These are phyloP conservation scores for Cartodere bifasciata DNA, from an alignment of 2,888 invertebrate species.

Conservation along the genomic window DNA sequence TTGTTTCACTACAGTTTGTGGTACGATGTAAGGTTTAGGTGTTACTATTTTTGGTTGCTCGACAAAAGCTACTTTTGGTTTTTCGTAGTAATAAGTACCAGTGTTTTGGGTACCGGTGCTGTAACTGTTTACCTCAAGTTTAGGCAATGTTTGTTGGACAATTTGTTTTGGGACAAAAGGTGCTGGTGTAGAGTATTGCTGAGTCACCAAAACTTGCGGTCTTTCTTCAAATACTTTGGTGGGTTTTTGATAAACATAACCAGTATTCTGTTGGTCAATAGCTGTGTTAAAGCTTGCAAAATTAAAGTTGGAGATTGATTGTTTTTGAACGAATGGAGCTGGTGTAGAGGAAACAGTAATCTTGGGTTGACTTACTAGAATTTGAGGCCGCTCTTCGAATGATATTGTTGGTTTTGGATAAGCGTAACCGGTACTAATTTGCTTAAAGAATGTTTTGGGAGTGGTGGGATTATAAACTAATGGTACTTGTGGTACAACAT, in stretches of 20 bases:
- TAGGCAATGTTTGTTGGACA: not conserved
- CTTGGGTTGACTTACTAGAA: slow-evolving; percentile 4
- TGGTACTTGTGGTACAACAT: too few species aligned
- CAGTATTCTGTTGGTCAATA: not conserved
- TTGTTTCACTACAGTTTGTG: slow-evolving; percentile 3
- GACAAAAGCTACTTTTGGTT: slow-evolving; percentile 25
- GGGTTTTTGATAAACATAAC: slow-evolving; percentile 7
- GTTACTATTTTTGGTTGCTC: slow-evolving; percentile 16
- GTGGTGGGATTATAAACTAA: too few species aligned
- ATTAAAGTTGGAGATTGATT: slow-evolving; percentile 6
- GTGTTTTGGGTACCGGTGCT: not conserved
- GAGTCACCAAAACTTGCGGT: slow-evolving; percentile 22
- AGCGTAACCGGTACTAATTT: slow-evolving; percentile 14
- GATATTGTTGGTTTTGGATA: slow-evolving; percentile 14
- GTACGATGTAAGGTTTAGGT: slow-evolving; percentile 3
- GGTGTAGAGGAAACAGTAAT: slow-evolving; percentile 9
- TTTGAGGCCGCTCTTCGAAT: slow-evolving; percentile 7
- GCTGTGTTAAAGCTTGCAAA: slow-evolving; percentile 1
- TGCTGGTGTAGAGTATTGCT: not conserved
- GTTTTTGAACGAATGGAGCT: slow-evolving; percentile 8
- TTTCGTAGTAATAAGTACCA: slow-evolving; percentile 18
- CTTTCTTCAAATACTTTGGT: slow-evolving; percentile 9
- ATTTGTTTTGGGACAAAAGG: not conserved
- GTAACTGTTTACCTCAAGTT: not conserved
- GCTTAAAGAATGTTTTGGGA: too few species aligned